These are phyloP conservation scores for Diplodus sargus DNA, from an alignment of 2,797 vertebrate genomes.

Conservation along the genomic window DNA sequence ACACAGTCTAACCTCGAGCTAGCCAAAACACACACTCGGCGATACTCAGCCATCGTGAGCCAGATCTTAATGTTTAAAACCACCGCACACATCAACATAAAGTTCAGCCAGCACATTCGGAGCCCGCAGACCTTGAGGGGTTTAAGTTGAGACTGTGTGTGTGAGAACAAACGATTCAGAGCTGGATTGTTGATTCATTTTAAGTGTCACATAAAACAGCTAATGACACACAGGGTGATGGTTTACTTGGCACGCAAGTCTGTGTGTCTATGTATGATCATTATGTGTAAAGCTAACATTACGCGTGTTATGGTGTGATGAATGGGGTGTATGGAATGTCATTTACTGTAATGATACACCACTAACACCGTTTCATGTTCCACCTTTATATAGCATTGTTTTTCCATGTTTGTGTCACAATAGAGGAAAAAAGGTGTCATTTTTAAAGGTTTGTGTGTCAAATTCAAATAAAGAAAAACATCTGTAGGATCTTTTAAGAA, in stretches of 20 bases:
- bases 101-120: slow-evolving; percentile 3
- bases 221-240: slow-evolving; percentile 41
- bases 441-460: background rate
- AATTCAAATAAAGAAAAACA: background rate
- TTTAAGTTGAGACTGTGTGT: background rate
- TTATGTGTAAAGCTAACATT: slow-evolving; percentile 41
- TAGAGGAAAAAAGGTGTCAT: background rate
- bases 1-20: slow-evolving; percentile 4
- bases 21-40: slow-evolving; percentile 39
- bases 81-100: slow-evolving; percentile 22
- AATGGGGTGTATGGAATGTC: slow-evolving; percentile 6
- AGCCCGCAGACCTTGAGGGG: slow-evolving; percentile 9
- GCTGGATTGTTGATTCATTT: slow-evolving; percentile 14
- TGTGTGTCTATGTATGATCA: slow-evolving; percentile 18
- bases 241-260: slow-evolving; percentile 26
- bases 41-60: slow-evolving; percentile 6
- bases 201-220: slow-evolving; percentile 18
- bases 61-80: slow-evolving; percentile 31
- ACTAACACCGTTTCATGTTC: background rate
- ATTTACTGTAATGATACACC: background rate
- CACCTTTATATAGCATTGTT: too few species aligned
- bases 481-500: background rate
- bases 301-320: background rate
- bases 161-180: background rate
- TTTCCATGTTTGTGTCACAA: too few species aligned